Evolutionary conservation across 1,140 invertebrate species (phyloP).

Genomic region (Acyrthosiphon pisum): DNA sequence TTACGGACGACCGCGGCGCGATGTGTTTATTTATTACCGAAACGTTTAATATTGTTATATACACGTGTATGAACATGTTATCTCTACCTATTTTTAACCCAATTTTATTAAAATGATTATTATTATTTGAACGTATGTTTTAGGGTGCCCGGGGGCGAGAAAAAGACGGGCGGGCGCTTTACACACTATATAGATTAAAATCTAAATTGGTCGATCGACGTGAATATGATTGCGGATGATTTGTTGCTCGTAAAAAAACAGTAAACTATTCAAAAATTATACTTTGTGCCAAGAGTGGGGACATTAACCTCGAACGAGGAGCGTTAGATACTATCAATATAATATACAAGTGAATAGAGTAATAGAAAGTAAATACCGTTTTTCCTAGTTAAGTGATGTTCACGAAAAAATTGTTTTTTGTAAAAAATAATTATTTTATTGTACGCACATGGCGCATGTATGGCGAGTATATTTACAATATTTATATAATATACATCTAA

Average conservation of each 20-base stretch:
- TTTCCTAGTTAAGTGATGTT: neutral
- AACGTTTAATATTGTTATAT: constrained; percentile 46
- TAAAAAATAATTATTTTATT: neutral
- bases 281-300: no score
- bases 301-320: neutral
- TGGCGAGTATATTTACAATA: neutral
- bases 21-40: constrained; percentile 50
- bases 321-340: neutral
- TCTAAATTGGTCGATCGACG: constrained; percentile 45
- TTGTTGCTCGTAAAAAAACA: constrained; percentile 38
- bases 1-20: neutral
- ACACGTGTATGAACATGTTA: constrained; percentile 45
- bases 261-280: constrained; percentile 35
- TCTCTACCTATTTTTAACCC: constrained; percentile 31
- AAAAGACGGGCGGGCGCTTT: constrained; percentile 20
- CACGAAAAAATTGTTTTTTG: neutral
- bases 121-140: constrained; percentile 3
- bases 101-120: constrained; percentile 21
- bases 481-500: neutral
- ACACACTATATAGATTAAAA: constrained; percentile 42
- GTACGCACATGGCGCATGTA: neutral
- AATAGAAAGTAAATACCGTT: neutral
- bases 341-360: neutral
- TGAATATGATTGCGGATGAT: constrained; percentile 51
- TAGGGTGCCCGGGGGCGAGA: neutral